Base-by-base conservation (phyloP, 2,888 invertebrate species). In the Steromphala cineraria region DNA sequence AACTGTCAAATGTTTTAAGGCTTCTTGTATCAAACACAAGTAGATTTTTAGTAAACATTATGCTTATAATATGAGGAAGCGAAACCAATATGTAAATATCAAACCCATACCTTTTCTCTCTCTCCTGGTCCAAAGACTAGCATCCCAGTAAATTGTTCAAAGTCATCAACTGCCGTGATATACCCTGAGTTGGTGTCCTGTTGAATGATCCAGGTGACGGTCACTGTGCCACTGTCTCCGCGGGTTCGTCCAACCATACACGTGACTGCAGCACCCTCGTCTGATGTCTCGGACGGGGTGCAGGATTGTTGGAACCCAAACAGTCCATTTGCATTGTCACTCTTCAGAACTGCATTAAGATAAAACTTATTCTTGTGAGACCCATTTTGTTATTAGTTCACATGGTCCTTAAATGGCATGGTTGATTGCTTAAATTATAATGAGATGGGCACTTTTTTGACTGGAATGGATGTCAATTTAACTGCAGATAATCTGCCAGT, bases 311-410 rank as follows among this genome's bases (percentile, higher is more conserved):
- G 78, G 77, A 93, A 90, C n/a, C 90, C 90, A 83, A 92, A 93
- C 82, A 92, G 82, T 4, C 93, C 93, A 85, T 93, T 92, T 67
- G 93, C 92, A 87, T 91, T 91, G 89, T 93, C 93, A 87, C 93
- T 93, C 86, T 93, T 93, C 83, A 92, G 79, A 46, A 93, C 93
- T 92, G 86, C 84, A 75, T 8, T 10, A 46, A 53, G 62, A 55
- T 75, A 79, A 75, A 79, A 53, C 8, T 55, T 4, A 52, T 21
- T 24, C 2, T 31, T 31, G 31, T 2, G 24, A 75, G 10, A 10
- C 46, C 46, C 13, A 46, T 46, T 1, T 10, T 46, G 13, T 46
- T 10, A 1, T 46, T 46, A 1, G 13, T 46, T 13, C 46, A 46
- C 46, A 46, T 46, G 46, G 46, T 46, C 46, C 46, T 46, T 5